Evolutionary conservation across 2,888 invertebrate species (phyloP), one percentile per base, ranked within the genome.

Genomic region (Mythimna loreyi): DNA sequence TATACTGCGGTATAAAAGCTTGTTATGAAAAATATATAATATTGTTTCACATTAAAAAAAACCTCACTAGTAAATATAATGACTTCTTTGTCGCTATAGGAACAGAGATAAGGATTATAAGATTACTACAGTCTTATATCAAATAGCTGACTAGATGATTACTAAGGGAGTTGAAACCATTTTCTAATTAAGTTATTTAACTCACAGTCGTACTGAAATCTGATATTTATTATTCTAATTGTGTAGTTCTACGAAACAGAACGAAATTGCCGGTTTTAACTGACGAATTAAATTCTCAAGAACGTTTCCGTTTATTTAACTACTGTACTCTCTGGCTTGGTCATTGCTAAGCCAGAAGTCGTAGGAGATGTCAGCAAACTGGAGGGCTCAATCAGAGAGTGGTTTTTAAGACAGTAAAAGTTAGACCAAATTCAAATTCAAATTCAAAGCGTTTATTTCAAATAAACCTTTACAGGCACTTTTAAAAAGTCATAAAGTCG

Each of bases 161-260:
- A 13, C 33, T 9, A 36, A 3, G 36, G 40, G 13, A 50, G 16
- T n/a, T 16, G 19, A 6, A 45, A 33, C 47, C 30, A 21, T 49
- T 65, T 36, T 13, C 36, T 23, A 19, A 25, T 49, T 65, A 13
- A 19, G 9, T 65, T 65, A 55, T 55, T 19, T 23, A 13, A 19
- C 7, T 21, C 30, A 53, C 11, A 13, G 13, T 60, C 33, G 52
- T 4, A 33, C 7, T n/a, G 23, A 33, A 60, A 19, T 50, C 33
- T 61, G 5, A 53, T 11, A 23, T 40, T n/a, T n/a, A 28, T 21
- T 30, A 28, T 33, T 30, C 13, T 30, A 53, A 21, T 53, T 13
- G 30, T 30, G 53, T 21, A 53, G 6, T 53, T 53, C 30, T 33
- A 13, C n/a, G 13, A 33, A 53, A 21, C 11, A 30, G 52, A 28